Conservation (phyloP, 2,797 vertebrate genomes). For the Acipenser transmontanus region DNA sequence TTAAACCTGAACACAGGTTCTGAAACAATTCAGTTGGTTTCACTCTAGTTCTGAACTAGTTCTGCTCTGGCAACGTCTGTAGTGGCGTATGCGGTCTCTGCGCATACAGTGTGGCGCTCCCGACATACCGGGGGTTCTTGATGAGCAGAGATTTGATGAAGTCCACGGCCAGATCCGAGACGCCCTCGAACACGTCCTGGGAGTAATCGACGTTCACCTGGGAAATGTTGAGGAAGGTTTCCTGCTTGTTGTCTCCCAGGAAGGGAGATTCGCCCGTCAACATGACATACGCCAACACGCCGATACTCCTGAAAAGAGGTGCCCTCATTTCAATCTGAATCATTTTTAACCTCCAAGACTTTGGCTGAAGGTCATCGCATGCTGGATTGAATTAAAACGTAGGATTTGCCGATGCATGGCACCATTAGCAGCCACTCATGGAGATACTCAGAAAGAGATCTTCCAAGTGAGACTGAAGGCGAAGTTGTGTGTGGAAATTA, state of each 20-base stretch:
- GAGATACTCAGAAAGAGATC: too few relatives aligned
- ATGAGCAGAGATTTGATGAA: constrained; percentile 69
- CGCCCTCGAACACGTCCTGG: constrained; percentile 60
- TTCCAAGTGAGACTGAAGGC: too few relatives aligned
- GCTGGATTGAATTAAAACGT: too few relatives aligned
- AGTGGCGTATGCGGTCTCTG: too few relatives aligned
- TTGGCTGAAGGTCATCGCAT: too few relatives aligned
- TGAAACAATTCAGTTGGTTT: too few relatives aligned
- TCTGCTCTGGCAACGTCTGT: background rate
- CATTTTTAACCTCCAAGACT: too few relatives aligned
- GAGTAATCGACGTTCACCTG: constrained; percentile 69
- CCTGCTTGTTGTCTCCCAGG: constrained; percentile 64
- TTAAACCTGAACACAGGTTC: too few relatives aligned
- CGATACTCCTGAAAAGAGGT: constrained; percentile 53
- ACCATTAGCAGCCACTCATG: too few relatives aligned
- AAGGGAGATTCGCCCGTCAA: constrained; percentile 72
- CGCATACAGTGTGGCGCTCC: background rate
- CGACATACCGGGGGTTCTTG: constrained; percentile 64
- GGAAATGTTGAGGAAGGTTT: constrained; percentile 75
- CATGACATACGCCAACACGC: constrained; percentile 70
- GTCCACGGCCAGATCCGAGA: constrained; percentile 63
- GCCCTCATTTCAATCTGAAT: too few relatives aligned
- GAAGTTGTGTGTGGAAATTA: too few relatives aligned
- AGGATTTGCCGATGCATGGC: too few relatives aligned
- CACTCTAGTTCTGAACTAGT: background rate